Conservation (phyloP, 1,140 invertebrate genomes). For the Diachasmimorpha longicaudata region DNA sequence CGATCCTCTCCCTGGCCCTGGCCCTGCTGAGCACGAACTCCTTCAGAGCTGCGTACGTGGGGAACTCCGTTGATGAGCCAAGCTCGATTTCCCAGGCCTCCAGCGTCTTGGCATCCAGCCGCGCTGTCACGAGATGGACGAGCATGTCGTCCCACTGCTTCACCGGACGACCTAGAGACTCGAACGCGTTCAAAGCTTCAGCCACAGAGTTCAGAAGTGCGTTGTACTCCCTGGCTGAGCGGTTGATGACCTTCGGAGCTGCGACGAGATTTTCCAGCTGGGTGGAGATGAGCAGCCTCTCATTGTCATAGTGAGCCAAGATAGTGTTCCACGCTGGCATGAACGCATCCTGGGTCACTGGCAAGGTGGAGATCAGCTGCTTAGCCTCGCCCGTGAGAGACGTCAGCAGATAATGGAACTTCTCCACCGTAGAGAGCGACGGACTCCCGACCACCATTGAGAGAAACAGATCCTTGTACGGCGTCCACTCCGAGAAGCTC, state of each 20-base stretch:
- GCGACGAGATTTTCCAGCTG: no score
- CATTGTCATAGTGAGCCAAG: background rate
- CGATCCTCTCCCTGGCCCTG: background rate
- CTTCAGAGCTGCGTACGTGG: no score
- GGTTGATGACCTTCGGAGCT: background rate
- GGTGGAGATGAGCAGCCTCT: background rate
- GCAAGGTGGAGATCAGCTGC: background rate
- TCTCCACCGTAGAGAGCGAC: no score
- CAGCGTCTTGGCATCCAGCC: background rate
- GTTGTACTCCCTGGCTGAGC: background rate
- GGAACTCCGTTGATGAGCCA: no score
- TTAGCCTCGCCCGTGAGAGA: background rate
- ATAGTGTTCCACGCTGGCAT: background rate
- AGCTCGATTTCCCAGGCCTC: background rate
- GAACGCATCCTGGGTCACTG: background rate
- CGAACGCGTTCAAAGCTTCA: no score
- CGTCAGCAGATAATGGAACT: no score
- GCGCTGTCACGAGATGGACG: background rate
- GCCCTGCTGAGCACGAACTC: background rate
- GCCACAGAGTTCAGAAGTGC: background rate
- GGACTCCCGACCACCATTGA: no score
- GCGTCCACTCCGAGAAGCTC: no score
- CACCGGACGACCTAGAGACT: background rate
- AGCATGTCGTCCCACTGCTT: background rate
- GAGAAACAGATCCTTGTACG: no score